These are phyloP conservation scores for Noctuana brunneofusca DNA, from an alignment of 2,888 invertebrate genomes.

Conservation along the genomic window DNA sequence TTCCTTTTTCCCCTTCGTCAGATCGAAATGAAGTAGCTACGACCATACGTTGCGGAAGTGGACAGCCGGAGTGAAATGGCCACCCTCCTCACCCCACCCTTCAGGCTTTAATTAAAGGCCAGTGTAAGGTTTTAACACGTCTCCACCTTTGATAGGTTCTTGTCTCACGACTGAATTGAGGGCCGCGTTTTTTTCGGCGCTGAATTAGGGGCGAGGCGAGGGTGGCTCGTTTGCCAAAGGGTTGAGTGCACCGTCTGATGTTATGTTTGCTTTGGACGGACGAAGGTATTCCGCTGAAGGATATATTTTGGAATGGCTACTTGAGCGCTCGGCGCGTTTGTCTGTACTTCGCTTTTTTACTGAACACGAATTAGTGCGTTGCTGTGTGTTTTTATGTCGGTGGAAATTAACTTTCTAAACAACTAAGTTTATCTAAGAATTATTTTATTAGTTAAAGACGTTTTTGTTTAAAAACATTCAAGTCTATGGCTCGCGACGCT, in stretches of 20 bases:
- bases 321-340: slow-evolving; percentile 14
- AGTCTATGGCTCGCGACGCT: too few relatives aligned
- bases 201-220: slow-evolving; percentile 50
- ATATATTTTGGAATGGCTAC: slow-evolving; percentile 27
- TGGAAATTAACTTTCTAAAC: too few relatives aligned
- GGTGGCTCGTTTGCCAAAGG: slow-evolving; percentile 45
- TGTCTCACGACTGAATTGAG: slow-evolving; percentile 55
- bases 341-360: slow-evolving; percentile 5
- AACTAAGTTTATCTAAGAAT: too few relatives aligned
- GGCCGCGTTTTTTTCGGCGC: slow-evolving; percentile 52
- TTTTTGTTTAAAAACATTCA: too few relatives aligned
- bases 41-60: slow-evolving; percentile 69
- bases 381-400: background rate
- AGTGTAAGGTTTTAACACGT: slow-evolving; percentile 77
- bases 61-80: slow-evolving; percentile 61
- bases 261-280: slow-evolving; percentile 42
- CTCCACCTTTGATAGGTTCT: slow-evolving; percentile 61
- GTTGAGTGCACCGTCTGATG: slow-evolving; percentile 47
- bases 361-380: background rate
- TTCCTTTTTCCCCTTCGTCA: slow-evolving; percentile 67
- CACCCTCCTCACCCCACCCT: slow-evolving; percentile 43
- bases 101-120: slow-evolving; percentile 77
- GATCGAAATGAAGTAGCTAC: slow-evolving; percentile 74
- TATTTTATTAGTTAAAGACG: too few relatives aligned
- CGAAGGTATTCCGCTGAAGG: slow-evolving; percentile 22